Base-by-base conservation (phyloP, 2,113 vertebrate genomes). In the Sclerurus mexicanus region DNA sequence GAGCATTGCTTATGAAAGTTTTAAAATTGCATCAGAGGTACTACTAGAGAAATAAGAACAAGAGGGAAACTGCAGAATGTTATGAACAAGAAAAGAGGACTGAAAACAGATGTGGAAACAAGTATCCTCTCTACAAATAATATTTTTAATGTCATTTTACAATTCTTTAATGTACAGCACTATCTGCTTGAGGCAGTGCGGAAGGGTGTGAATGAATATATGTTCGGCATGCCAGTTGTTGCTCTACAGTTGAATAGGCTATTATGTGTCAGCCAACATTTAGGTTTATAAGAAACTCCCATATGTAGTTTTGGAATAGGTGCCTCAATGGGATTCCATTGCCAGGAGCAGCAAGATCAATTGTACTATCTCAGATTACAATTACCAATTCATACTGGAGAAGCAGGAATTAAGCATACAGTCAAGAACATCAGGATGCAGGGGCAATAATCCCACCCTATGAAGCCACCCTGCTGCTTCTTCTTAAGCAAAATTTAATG, bases 401-500 rank as follows among this genome's bases (percentile, higher is more conserved):
- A 79, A 95, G 55, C 55, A 83, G 75, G 59, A 95, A 95, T 95
- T 92, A 94, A 94, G 86, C 44, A 42, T 52, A 46, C 50, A 73
- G 47, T 80, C 68, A 55, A 63, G 85, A 95, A 87, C 35, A 84
- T 84, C 68, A 86, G 90, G 90, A 93, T 80, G 75, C 59, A 90
- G 79, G 90, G 27, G 75, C 55, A 93, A 88, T 95, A 95, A 88
- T 86, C 66, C 64, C 76, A 84, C 35, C 25, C 86, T 53, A 25
- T 42, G 78, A 63, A 93, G 59, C 63, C 67, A 83, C 59, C 75
- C 90, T 13, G 37, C 63, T 75, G 82, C 0, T 69, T 90, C 71
- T 89, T 91, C 78, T 93, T 90, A 83, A 96, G 74, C 63, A 86
- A 93, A 90, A 94, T 84, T 47, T 94, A 96, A 88, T 67, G 71